Evolutionary conservation across 2,888 invertebrate genomes (phyloP).

Genomic region (Drosophila parthenogenetica): DNA sequence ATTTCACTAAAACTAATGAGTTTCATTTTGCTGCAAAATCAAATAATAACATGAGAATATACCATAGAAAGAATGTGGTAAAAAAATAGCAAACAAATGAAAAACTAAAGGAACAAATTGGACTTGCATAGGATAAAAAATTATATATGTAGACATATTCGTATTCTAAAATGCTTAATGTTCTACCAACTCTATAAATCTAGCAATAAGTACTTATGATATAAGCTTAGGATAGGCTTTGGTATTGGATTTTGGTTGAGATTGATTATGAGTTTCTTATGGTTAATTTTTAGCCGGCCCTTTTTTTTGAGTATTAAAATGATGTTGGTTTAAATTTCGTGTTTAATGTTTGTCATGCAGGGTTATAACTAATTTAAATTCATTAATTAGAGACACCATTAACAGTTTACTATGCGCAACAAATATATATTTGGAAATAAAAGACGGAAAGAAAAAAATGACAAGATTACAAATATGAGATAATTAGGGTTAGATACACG

Average conservation of each 20-base stretch:
- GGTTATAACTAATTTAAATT: conserved; percentile 47
- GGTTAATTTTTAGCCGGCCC: conserved; percentile 17
- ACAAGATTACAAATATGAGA: conserved; percentile 55
- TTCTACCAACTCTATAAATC: conserved; percentile 30
- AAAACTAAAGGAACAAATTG: conserved; percentile 41
- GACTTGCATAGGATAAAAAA: conserved; percentile 41
- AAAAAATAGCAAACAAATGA: conserved; percentile 7
- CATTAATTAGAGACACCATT: conserved; percentile 47
- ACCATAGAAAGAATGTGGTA: conserved; percentile 34
- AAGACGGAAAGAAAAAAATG: conserved; percentile 27
- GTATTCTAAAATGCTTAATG: conserved; percentile 44
- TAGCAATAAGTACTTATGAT: conserved; percentile 42
- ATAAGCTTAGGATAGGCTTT: conserved; percentile 27
- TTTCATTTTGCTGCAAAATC: conserved; percentile 47
- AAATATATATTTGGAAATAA: conserved; percentile 42
- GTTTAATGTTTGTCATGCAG: conserved; percentile 54
- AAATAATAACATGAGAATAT: conserved; percentile 29
- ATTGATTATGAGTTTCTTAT: conserved; percentile 1
- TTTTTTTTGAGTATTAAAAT: conserved; percentile 21
- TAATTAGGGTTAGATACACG: conserved; percentile 49
- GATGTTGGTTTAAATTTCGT: conserved; percentile 39
- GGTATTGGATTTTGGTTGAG: conserved; percentile 15
- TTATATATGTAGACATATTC: conserved; percentile 36
- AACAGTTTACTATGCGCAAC: conserved; percentile 61
- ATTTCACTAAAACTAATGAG: conserved; percentile 62